Base-by-base conservation (phyloP, 2,888 invertebrate species). In the Drosophila merina region DNA sequence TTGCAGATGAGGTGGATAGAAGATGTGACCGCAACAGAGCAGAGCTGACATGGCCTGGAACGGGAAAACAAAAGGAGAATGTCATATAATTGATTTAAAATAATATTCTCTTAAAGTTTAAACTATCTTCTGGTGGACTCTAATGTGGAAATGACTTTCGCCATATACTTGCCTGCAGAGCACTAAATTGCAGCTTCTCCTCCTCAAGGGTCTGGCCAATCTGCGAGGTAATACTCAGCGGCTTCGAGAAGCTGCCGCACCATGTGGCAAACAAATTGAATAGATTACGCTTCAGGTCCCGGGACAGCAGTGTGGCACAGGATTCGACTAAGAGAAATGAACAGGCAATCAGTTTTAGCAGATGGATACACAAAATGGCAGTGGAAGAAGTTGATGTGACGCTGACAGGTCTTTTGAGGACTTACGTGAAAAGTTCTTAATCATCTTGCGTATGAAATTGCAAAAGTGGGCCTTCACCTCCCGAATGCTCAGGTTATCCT, bases 391-490 rank as follows among this genome's bases (percentile, higher is more conserved):
- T 26, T 25, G 56, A 26, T 47, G 57, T 30, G 57, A 8, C 8
- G 12, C 33, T 47, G 60, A 36, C 36, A 67, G 54, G 45, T 14
- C 42, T 25, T 67, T 47, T 31, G 9, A 30, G 7, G 57, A 93
- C 96, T 94, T 92, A 98, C 98, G 90, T 58, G 97, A 96, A 90
- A 98, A 98, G 91, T 97, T 97, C 90, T 96, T 97, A 83, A 99
- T 96, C 92, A 99, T 96, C 90, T 98, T 97, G 26, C 96, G 94
- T 80, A 99, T 95, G 90, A 99, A 98, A 90, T 97, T 96, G 73
- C 98, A 98, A 92, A 99, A 99, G 87, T 98, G 97, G 28, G 97
- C 94, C 60, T 98, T 95, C 57, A 99, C 96, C 88, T 98, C 98
- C 58, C 96, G 94, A 20, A 98, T 95, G 30, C 96, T 95, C 0